Conservation (phyloP, 1,140 invertebrate species). For the Heterodera schachtii region DNA sequence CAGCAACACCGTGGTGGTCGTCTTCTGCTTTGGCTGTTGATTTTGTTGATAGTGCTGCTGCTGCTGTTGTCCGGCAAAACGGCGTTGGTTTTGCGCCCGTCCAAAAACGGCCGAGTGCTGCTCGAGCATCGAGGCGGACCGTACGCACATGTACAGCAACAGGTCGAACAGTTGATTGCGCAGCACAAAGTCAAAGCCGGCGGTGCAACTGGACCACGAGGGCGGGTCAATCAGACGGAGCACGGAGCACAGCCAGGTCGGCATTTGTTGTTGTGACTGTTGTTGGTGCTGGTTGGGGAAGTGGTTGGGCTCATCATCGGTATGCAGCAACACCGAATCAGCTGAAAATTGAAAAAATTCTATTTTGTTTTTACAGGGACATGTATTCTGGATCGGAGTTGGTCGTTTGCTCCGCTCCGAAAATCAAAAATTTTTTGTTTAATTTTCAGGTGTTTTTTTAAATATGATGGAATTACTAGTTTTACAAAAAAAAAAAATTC, state of each 20-base stretch:
- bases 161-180: constrained; percentile 54
- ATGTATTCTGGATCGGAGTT: no score
- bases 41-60: not conserved
- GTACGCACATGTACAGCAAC: constrained; percentile 54
- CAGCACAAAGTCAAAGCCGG: constrained; percentile 47
- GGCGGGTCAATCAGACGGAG: constrained; percentile 43
- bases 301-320: not conserved
- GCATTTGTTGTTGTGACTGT: constrained; percentile 28
- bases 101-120: constrained; percentile 58
- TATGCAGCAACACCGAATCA: constrained; percentile 10
- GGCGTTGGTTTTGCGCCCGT: not conserved
- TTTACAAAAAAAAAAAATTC: no score
- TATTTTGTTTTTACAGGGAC: no score
- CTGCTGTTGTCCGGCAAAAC: no score
- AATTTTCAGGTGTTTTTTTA: no score
- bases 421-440: no score
- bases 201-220: constrained; percentile 23
- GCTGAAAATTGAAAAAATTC: constrained; percentile 31
- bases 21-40: constrained; percentile 40
- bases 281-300: not conserved
- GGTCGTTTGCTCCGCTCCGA: no score
- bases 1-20: constrained; percentile 57
- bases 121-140: constrained; percentile 54
- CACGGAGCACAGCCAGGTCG: constrained; percentile 40
- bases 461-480: no score